Evolutionary conservation across 2,113 vertebrate genomes (phyloP), one percentile per base, ranked within the genome.

Genomic region (Tupaia chinensis): DNA sequence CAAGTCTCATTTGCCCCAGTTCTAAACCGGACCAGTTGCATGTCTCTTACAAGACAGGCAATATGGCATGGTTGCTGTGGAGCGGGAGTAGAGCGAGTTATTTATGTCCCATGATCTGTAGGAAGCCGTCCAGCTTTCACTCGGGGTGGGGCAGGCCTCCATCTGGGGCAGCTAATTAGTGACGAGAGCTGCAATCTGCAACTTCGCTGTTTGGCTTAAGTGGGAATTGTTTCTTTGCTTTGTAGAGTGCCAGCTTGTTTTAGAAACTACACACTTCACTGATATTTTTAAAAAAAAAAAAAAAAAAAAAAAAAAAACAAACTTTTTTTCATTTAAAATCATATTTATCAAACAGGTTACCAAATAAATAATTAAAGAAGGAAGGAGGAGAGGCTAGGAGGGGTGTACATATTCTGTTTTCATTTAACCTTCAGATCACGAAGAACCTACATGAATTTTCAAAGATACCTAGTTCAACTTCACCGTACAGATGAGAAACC

Each of bases 121-220:
- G 89, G 68, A 93, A 94, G 83, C 63, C 6, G 54, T 89, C 97
- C 93, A 97, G 93, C 93, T 88, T 70, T 85, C 34, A 25, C 79
- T 92, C 90, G 84, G 84, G 95, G 93, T 2, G 65, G 92, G 93
- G 84, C 95, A 93, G 63, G 16, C 27, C 58, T 97, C 97, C 95
- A 95, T 97, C 96, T 98, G 97, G 87, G 93, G 65, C n/a, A 94
- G 87, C 86, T 97, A 97, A 98, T 97, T 97, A 95, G 87, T 66
- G 76, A 89, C 89, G 93, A 94, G 56, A 76, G 74, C 80, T 95
- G 29, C 80, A 97, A 94, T 96, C 95, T 97, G 96, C 81, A 96
- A 94, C 84, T 89, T 78, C 27, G 76, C 68, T 97, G 74, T 94
- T 97, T 94, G 95, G 79, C 68, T 95, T 66, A 92, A 97, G 87